Conservation (phyloP, 2,113 vertebrate genomes). For the Laticauda laticaudata region DNA sequence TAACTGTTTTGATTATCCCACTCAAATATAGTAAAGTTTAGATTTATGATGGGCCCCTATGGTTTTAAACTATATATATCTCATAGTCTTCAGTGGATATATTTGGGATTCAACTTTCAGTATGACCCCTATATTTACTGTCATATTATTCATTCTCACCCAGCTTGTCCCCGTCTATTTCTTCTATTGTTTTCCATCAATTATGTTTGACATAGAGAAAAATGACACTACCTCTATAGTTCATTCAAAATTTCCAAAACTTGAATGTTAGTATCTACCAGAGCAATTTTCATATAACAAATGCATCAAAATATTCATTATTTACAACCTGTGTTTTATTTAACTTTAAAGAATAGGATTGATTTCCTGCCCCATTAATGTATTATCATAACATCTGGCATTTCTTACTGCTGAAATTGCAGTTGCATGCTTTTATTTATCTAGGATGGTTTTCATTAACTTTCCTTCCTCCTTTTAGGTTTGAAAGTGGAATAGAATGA, state of each 20-base stretch:
- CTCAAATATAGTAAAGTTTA: neutral
- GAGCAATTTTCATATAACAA: neutral
- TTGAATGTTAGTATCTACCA: neutral
- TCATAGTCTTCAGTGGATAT: neutral
- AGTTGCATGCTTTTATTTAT: neutral
- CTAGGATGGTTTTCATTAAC: neutral
- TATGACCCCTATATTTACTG: neutral
- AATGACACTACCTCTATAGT: neutral
- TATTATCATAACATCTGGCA: neutral
- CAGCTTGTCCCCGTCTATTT: neutral
- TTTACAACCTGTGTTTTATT: neutral
- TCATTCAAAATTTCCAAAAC: neutral
- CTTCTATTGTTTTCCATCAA: neutral
- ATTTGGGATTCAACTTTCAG: neutral
- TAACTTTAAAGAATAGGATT: neutral
- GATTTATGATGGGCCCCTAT: neutral
- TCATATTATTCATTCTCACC: neutral
- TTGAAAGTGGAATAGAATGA: neutral
- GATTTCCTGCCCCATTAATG: neutral
- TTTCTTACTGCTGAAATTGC: conserved; percentile 4
- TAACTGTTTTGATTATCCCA: neutral
- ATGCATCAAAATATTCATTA: neutral
- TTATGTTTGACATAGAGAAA: neutral
- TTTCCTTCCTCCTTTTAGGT: conserved; percentile 48
- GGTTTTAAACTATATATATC: neutral